Evolutionary conservation across 2,888 invertebrate genomes (phyloP).

Genomic region (Diadromus collaris): DNA sequence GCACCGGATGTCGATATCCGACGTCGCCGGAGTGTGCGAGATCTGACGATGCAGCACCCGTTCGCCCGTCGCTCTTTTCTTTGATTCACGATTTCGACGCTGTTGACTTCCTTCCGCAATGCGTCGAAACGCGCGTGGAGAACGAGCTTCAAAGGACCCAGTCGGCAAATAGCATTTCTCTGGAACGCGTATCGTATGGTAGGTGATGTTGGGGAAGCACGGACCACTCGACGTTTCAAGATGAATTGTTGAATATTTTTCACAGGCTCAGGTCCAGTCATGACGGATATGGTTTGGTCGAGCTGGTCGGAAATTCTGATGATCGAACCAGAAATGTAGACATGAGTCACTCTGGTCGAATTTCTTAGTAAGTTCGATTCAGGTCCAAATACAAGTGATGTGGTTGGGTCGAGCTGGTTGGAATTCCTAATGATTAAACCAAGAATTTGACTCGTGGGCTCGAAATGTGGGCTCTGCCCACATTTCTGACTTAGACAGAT

Average conservation of each 20-base stretch:
- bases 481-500: no score
- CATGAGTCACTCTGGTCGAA: not conserved
- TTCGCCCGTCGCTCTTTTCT: not conserved
- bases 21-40: constrained; percentile 20
- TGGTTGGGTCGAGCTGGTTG: no score
- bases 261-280: not conserved
- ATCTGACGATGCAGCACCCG: not conserved
- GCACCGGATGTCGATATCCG: constrained; percentile 68
- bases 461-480: no score
- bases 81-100: not conserved
- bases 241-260: not conserved
- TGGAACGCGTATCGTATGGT: not conserved
- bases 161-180: constrained; percentile 3
- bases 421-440: no score
- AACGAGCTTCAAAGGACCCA: constrained; percentile 15
- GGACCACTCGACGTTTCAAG: not conserved
- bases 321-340: no score
- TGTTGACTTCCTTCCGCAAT: constrained; percentile 1
- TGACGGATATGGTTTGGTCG: not conserved
- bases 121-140: constrained; percentile 2
- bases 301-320: not conserved
- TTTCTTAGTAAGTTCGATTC: not conserved
- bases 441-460: no score
- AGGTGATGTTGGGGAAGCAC: not conserved
- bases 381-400: no score